A percentile compares a stretch with the other conserved stretches of the same genome.
Evolutionary conservation across 2,888 invertebrate species (phyloP).

Genomic region (Erynnis tages): DNA sequence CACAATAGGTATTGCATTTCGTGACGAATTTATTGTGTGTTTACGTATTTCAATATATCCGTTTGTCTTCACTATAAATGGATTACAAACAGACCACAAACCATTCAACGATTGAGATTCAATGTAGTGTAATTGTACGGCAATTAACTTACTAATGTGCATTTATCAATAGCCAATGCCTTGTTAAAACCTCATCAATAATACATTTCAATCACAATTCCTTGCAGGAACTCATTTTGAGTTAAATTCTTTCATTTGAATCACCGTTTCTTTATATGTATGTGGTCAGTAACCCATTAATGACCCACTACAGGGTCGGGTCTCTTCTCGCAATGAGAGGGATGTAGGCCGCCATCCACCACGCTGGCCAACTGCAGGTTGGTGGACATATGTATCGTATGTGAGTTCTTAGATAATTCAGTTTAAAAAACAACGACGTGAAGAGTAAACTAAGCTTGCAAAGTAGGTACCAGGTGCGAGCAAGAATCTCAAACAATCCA

Average conservation of each 20-base stretch:
- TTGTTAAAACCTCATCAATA: constrained; percentile 18
- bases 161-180: constrained; percentile 9
- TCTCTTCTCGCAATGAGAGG: no score
- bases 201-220: constrained; percentile 20
- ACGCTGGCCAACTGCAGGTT: no score
- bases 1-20: no score
- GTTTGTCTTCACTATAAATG: background rate
- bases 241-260: constrained; percentile 6
- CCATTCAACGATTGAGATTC: constrained; percentile 9
- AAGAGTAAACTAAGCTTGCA: no score
- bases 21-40: background rate
- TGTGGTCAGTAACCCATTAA: no score
- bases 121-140: constrained; percentile 13
- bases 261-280: background rate
- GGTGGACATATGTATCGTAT: no score
- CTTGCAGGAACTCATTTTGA: constrained; percentile 4
- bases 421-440: no score
- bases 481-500: constrained; percentile 5
- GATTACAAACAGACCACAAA: constrained; percentile 1
- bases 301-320: no score
- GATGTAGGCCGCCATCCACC: no score
- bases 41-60: background rate
- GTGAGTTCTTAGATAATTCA: no score
- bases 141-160: constrained; percentile 21
- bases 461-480: constrained; percentile 6